Base-by-base conservation (phyloP, 2,113 vertebrate genomes). In the Nanorana parkeri region DNA sequence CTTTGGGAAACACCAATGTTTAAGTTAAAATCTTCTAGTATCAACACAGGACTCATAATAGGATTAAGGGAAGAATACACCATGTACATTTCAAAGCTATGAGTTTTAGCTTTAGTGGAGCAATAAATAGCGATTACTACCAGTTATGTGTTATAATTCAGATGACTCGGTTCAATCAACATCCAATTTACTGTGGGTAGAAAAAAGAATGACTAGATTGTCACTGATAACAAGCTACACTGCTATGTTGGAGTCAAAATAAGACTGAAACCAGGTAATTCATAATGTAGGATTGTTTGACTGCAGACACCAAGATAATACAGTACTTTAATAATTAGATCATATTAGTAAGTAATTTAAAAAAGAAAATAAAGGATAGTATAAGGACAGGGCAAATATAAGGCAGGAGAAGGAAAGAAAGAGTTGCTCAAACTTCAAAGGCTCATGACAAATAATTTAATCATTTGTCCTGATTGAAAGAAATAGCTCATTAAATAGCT, bases 41-140 rank as follows among this genome's bases (percentile, higher is more conserved):
- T 56, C 77, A 78, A 78, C 77, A 68, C 19, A 78, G 63, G 76
- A 78, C 63, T 78, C 63, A 55, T 78, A 78, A 78, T 67, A 54
- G 11, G 47, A 78, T 68, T 68, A 78, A 78, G 77, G 19, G 63
- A 67, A 58, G 32, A 26, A 69, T 29, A 58, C 67, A 61, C 54
- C 47, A 41, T 69, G 52, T 58, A 68, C 29, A 23, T 69, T 78
- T 41, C 20, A 54, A 58, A 58, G 64, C 51, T 78, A 55, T 68
- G 28, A 36, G 28, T 52, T 80, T 69, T 80, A 58, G 63, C 77
- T 68, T 51, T 78, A 80, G 65, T 80, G 66, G 54, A 80, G 66
- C 32, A 61, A 61, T 78, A 78, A 32, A 68, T 78, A 32, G 19
- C 58, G 52, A 78, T 78, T 68, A 36, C 77, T 78, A 23, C 26